These are phyloP conservation scores for Sarcophaga peregrina DNA, from an alignment of 1,140 invertebrate species.

Conservation along the genomic window DNA sequence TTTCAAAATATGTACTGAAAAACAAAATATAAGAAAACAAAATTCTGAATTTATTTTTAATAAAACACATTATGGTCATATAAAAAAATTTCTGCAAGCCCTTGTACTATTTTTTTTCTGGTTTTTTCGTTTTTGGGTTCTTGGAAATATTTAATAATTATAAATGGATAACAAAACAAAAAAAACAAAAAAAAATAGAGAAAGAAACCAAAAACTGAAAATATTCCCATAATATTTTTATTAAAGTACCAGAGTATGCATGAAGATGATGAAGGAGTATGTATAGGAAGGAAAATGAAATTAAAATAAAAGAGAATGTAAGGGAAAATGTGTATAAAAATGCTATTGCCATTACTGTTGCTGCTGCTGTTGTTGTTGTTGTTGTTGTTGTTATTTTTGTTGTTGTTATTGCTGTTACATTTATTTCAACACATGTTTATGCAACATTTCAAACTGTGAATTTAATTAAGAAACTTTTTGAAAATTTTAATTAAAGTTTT, in stretches of 20 bases:
- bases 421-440: conserved; percentile 42
- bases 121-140: neutral
- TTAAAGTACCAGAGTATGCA: no score
- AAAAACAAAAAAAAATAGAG: neutral
- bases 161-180: neutral
- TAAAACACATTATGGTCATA: neutral
- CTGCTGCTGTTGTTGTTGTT: neutral
- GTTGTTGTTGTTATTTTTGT: neutral
- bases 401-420: conserved; percentile 7
- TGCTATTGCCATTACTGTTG: neutral
- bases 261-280: no score
- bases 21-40: no score
- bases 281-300: no score
- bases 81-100: no score
- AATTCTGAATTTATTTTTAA: neutral
- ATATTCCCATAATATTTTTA: neutral
- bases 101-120: no score
- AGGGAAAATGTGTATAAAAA: no score
- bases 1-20: no score
- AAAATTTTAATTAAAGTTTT: conserved; percentile 41
- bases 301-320: no score
- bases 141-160: conserved; percentile 8
- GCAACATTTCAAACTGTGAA: conserved; percentile 42
- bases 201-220: neutral
- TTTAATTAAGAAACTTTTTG: conserved; percentile 41